A percentile compares a stretch with the other conserved stretches of the same genome.
Evolutionary conservation across 2,797 vertebrate genomes (phyloP).

Genomic region (Bucorvus abyssinicus): DNA sequence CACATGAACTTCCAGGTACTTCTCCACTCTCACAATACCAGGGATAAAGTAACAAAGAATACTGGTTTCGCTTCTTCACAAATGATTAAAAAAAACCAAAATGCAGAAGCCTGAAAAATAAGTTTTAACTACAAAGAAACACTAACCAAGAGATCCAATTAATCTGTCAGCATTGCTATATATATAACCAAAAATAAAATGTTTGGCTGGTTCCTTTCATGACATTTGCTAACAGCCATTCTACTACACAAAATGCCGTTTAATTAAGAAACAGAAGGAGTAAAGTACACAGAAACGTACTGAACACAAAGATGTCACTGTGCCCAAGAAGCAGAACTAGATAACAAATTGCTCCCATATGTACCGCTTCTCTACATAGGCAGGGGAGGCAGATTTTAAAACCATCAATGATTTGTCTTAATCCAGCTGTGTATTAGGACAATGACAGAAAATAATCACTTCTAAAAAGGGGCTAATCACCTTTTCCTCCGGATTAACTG

Average conservation of each 20-base stretch:
- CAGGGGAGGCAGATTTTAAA: background rate
- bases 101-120: background rate
- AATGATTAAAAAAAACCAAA: background rate
- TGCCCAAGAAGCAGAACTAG: background rate
- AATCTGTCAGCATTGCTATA: background rate
- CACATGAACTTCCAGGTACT: background rate
- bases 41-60: background rate
- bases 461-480: background rate
- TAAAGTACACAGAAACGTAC: background rate
- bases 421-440: background rate
- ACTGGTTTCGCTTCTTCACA: background rate
- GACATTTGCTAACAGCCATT: background rate
- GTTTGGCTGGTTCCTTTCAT: background rate
- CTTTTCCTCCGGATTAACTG: background rate
- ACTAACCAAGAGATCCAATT: background rate
- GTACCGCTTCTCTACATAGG: background rate
- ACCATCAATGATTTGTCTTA: background rate
- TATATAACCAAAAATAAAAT: background rate
- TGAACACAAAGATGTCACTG: background rate
- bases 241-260: background rate
- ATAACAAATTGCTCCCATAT: background rate
- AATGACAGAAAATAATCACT: background rate
- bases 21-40: background rate
- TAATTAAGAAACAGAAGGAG: background rate
- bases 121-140: background rate